Conservation (phyloP, 2,888 invertebrate species). For the Crossocerus cetratus region DNA sequence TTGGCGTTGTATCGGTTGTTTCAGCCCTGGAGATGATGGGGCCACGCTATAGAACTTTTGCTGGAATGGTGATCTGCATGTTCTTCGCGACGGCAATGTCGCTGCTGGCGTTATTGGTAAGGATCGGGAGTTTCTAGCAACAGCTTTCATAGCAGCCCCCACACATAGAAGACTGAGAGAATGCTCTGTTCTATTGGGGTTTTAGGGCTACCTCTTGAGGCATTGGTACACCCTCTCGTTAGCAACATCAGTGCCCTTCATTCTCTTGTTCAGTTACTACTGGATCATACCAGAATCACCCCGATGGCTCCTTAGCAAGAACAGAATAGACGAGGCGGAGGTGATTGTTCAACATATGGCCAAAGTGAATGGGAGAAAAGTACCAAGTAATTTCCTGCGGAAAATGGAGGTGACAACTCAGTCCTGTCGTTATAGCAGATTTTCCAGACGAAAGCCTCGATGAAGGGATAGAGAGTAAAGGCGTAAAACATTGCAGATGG, state of each 20-base stretch:
- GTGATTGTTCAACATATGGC: slow-evolving; percentile 82
- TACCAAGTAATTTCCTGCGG: slow-evolving; percentile 80
- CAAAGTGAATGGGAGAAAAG: slow-evolving; percentile 80
- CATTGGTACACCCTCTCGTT: slow-evolving; percentile 82
- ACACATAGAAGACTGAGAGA: background rate
- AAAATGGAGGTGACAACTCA: slow-evolving; percentile 78
- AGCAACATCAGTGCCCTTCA: slow-evolving; percentile 82
- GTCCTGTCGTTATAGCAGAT: too few species aligned
- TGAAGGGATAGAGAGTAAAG: background rate
- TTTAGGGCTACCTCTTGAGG: slow-evolving; percentile 79
- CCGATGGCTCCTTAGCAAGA: slow-evolving; percentile 83
- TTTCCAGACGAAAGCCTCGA: too few species aligned
- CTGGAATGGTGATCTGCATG: slow-evolving; percentile 83
- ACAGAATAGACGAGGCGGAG: slow-evolving; percentile 83
- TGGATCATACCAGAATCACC: slow-evolving; percentile 86
- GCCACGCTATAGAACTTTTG: slow-evolving; percentile 81
- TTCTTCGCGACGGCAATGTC: slow-evolving; percentile 84
- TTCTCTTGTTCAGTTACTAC: slow-evolving; percentile 81
- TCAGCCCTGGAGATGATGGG: slow-evolving; percentile 82
- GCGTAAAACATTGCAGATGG: slow-evolving; percentile 60
- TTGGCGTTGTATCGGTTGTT: slow-evolving; percentile 34
- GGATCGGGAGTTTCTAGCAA: too few species aligned
- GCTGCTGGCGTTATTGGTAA: slow-evolving; percentile 80
- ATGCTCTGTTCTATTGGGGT: background rate
- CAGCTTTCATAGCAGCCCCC: background rate